Conservation (phyloP, 1,140 invertebrate genomes). For the Lordiphosa collinella region DNA sequence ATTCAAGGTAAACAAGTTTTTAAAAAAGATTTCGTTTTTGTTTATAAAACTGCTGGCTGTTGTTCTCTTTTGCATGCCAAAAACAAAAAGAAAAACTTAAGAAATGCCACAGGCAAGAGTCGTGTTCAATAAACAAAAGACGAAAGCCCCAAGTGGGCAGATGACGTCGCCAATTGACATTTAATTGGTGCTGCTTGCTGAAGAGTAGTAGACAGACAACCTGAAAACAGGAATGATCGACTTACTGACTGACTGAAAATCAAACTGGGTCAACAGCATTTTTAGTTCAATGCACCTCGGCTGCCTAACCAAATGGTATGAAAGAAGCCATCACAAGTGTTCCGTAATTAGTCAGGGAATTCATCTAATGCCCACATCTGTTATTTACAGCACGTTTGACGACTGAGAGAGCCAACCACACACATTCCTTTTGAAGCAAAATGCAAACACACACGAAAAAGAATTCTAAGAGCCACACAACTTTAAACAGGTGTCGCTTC, state of each 20-base stretch:
- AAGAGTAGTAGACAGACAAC: constrained; percentile 1
- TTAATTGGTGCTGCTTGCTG: constrained; percentile 10
- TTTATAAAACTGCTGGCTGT: constrained; percentile 12
- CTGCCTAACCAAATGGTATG: constrained; percentile 19
- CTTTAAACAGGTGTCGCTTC: constrained; percentile 19
- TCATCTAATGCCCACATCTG: constrained; percentile 5
- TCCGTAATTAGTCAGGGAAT: constrained; percentile 14
- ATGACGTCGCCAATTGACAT: constrained; percentile 17
- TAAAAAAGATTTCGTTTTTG: neutral
- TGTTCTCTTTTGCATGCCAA: constrained; percentile 11
- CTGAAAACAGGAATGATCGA: constrained; percentile 13
- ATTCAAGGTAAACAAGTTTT: constrained; percentile 19
- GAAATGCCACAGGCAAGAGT: constrained; percentile 2
- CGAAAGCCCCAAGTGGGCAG: constrained; percentile 6
- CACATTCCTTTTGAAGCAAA: neutral
- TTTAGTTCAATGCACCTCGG: constrained; percentile 28
- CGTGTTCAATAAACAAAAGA: constrained; percentile 9
- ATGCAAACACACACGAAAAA: constrained; percentile 4
- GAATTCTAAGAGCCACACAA: constrained; percentile 1
- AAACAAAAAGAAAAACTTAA: constrained; percentile 13
- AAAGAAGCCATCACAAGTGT: constrained; percentile 6
- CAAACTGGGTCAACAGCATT: constrained; percentile 21
- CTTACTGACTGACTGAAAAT: constrained; percentile 13
- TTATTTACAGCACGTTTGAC: constrained; percentile 11
- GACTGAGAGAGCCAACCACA: neutral